Percentiles rank a stretch among this genome's conserved stretches.
phyloP scores from a whole-genome alignment of 2,797 vertebrate species.

The Lutjanus campechanus region DNA sequence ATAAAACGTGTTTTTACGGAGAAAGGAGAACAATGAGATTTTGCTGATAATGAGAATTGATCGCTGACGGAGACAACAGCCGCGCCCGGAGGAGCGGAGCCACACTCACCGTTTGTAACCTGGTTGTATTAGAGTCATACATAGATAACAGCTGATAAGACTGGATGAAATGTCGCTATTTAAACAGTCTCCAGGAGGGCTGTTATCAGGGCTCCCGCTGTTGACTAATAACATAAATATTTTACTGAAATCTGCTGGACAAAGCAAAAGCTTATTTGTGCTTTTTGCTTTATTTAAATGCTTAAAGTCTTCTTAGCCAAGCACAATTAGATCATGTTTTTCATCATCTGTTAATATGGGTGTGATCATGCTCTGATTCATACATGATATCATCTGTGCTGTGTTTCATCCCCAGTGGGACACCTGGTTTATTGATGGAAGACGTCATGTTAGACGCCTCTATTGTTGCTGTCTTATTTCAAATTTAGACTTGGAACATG shows the following conservation, averaged over 20 bases:
- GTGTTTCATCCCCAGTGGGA: not conserved
- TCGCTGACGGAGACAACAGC: not conserved
- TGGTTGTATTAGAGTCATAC: not conserved
- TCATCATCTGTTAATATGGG: no score
- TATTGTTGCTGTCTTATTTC: not conserved
- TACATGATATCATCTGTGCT: not conserved
- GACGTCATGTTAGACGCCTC: not conserved
- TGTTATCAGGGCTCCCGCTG: not conserved
- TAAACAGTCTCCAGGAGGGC: no score
- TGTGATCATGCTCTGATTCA: constrained; percentile 3
- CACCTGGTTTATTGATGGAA: not conserved
- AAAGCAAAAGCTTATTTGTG: not conserved
- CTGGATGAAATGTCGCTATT: not conserved
- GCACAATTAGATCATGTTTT: accelerated
- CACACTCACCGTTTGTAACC: not conserved
- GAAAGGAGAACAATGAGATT: not conserved
- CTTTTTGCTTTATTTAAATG: not conserved
- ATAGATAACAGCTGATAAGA: not conserved
- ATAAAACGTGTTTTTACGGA: not conserved
- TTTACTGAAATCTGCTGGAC: not conserved
- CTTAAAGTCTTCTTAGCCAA: not conserved
- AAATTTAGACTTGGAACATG: not conserved
- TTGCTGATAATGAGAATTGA: not conserved
- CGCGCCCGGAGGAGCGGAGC: constrained; percentile 15
- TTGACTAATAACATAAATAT: accelerated